Evolutionary conservation across 2,888 invertebrate species (phyloP).

Genomic region (Proisotoma minuta): DNA sequence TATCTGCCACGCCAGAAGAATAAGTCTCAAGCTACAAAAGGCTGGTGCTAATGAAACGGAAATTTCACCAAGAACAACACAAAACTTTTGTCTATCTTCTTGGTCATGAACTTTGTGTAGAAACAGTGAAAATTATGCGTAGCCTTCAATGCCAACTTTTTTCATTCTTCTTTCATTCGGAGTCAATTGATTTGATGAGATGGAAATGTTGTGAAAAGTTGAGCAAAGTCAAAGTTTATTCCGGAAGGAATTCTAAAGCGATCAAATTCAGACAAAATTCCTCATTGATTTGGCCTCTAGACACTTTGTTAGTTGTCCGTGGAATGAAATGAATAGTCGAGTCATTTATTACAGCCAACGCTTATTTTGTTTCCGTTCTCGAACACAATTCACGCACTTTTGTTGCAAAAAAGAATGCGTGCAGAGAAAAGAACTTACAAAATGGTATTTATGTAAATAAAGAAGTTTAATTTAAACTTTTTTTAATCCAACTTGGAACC

Average conservation of each 20-base stretch:
- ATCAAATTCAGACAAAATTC: neutral
- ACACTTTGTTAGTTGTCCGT: neutral
- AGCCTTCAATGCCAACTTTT: neutral
- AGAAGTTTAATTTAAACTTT: neutral
- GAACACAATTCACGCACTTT: neutral
- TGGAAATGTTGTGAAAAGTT: neutral
- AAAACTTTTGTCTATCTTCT: neutral
- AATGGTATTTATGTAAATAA: neutral
- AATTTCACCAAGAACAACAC: slow-evolving; percentile 10
- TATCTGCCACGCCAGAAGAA: slow-evolving; percentile 8
- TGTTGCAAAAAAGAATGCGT: neutral
- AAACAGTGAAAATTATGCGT: neutral
- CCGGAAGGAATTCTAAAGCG: neutral
- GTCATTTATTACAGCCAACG: neutral
- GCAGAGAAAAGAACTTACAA: too few species aligned
- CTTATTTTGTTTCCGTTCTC: neutral
- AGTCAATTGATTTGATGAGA: neutral
- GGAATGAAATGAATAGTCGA: neutral
- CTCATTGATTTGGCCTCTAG: neutral
- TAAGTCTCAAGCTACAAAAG: too few species aligned
- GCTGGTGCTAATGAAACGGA: slow-evolving; percentile 24
- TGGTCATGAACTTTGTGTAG: neutral
- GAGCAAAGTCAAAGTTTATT: neutral
- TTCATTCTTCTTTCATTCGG: too few species aligned
- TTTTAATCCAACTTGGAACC: neutral